Evolutionary conservation across 1,140 invertebrate genomes (phyloP).

Genomic region (Drosophila punjabiensis): DNA sequence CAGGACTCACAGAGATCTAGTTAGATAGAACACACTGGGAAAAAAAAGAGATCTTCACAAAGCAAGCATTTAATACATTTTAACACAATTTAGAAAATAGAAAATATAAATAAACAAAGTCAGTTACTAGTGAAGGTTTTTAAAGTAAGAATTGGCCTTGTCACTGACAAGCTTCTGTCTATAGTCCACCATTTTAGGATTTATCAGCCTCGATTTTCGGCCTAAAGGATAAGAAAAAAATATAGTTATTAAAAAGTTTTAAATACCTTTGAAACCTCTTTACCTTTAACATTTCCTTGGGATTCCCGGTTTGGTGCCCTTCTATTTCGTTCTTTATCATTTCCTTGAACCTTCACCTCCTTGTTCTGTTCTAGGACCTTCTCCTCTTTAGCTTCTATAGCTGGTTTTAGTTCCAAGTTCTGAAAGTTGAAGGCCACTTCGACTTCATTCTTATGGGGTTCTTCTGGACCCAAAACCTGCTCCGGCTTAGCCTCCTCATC

Average conservation of each 20-base stretch:
- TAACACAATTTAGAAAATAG: neutral
- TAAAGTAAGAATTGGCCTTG: conserved; percentile 6
- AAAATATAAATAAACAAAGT: conserved; percentile 1
- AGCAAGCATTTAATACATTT: neutral
- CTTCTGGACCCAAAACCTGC: neutral
- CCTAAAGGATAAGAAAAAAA: neutral
- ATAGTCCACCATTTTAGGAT: neutral
- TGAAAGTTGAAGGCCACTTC: neutral
- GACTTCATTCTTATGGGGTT: neutral
- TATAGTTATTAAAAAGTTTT: neutral
- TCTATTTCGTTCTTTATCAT: neutral
- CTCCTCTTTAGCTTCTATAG: neutral
- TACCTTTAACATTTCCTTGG: neutral
- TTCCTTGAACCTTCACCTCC: neutral
- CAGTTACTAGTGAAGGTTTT: neutral
- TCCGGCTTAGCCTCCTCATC: neutral
- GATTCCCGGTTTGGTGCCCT: neutral
- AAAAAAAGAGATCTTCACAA: neutral
- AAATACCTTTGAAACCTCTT: neutral
- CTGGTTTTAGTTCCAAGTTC: neutral
- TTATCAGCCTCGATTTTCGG: neutral
- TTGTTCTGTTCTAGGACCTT: no score
- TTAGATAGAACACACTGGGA: neutral
- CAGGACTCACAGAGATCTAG: conserved; percentile 1
- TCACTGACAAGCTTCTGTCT: conserved; percentile 3